Percentiles rank a stretch among this genome's conserved stretches.
Evolutionary conservation across 2,797 vertebrate species (phyloP).

Genomic region (Poeciliopsis presidionis): DNA sequence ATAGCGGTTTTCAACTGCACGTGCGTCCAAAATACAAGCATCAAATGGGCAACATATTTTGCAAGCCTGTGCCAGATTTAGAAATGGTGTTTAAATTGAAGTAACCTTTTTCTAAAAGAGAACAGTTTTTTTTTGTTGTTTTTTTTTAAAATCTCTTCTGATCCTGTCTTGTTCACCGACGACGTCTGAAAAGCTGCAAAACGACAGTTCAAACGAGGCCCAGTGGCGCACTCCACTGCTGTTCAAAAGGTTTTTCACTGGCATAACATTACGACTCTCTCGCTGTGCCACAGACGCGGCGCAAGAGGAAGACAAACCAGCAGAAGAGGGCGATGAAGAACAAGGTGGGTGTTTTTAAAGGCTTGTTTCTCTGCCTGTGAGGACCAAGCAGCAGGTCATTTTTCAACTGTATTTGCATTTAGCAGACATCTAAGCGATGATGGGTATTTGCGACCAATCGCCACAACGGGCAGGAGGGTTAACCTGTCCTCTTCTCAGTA

Average conservation of each 20-base stretch:
- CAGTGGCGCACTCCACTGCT: conserved; percentile 1
- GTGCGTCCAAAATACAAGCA: not conserved
- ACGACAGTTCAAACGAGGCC: not conserved
- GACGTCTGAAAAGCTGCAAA: conserved; percentile 2
- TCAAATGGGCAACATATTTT: not conserved
- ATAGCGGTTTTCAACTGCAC: not conserved
- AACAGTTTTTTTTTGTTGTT: not conserved
- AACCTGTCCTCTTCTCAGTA: conserved; percentile 25
- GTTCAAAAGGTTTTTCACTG: not conserved
- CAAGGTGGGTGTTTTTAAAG: conserved; percentile 42
- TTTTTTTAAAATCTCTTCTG: too few species aligned
- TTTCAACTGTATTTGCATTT: not conserved
- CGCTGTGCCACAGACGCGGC: conserved; percentile 51
- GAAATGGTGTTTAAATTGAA: not conserved
- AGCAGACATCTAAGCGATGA: conserved; percentile 2
- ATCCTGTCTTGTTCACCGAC: not conserved
- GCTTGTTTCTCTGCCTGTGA: not conserved
- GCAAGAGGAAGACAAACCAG: conserved; percentile 53
- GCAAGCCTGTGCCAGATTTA: not conserved
- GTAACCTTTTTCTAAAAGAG: not conserved
- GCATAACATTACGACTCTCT: conserved; percentile 6
- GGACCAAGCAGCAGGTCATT: not conserved
- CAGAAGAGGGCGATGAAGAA: conserved; percentile 50
- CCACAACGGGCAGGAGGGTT: conserved; percentile 3
- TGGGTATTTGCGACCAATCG: conserved; percentile 17